These are phyloP conservation scores for Ariolimax columbianus DNA, from an alignment of 2,888 invertebrate species.

Conservation along the genomic window DNA sequence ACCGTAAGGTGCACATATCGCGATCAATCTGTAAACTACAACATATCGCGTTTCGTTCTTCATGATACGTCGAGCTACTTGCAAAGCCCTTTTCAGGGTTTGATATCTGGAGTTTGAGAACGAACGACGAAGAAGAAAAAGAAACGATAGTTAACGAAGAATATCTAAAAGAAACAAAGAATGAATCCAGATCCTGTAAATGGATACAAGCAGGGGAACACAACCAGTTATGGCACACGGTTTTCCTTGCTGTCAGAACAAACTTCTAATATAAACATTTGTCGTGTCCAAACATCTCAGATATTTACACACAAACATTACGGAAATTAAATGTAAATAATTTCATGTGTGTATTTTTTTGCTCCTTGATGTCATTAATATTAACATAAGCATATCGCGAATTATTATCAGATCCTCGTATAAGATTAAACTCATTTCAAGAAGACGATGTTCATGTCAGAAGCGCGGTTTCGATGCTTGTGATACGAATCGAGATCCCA, in stretches of 20 bases:
- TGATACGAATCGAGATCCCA: neutral
- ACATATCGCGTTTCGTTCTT: too few relatives aligned
- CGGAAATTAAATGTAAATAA: conserved; percentile 6
- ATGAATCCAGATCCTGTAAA: neutral
- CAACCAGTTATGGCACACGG: neutral
- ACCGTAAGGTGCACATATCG: too few relatives aligned
- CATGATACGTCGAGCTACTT: too few relatives aligned
- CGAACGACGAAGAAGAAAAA: too few relatives aligned
- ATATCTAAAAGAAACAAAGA: too few relatives aligned
- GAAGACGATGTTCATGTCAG: neutral
- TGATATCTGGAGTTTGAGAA: too few relatives aligned
- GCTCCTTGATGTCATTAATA: neutral
- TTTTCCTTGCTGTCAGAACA: neutral
- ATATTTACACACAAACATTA: neutral
- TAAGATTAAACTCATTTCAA: neutral
- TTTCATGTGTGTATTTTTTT: neutral
- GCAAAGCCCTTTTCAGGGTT: too few relatives aligned
- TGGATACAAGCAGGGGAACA: neutral
- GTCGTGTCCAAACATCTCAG: neutral
- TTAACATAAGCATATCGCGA: neutral
- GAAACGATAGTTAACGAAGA: too few relatives aligned
- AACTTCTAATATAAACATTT: neutral
- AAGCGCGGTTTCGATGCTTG: neutral
- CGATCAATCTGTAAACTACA: too few relatives aligned
- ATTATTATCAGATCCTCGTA: neutral